Evolutionary conservation across 2,888 invertebrate species (phyloP), one percentile per base, ranked within the genome.

Genomic region (Cantharis lateralis): DNA sequence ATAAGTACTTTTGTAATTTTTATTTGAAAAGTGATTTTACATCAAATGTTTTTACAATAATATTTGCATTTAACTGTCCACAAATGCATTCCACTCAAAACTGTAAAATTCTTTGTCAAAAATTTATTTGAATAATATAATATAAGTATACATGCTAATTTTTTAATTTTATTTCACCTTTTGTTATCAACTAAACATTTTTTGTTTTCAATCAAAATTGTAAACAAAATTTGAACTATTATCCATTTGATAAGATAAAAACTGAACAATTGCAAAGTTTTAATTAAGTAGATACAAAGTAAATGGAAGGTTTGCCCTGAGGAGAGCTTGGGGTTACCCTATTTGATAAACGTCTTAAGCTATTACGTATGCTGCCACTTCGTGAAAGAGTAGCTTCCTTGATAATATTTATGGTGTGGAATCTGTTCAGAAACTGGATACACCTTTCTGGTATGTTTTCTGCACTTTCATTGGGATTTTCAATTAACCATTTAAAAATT

Each of bases 381-480:
- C 85, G 81, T 18, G 82, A 81, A 63, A 84, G 80, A 16, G 81
- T 82, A 10, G 80, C 74, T 69, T 82, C 79, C 7, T 82, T 79
- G 15, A 86, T 75, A 15, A 83, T 68, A 70, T 84, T 85, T 9
- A 75, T 78, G 9, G 81, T 83, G 7, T 82, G 78, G 10, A 78
- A 75, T 15, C 83, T 83, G 72, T 84, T 82, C 10, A 87, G 78
- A 5, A 85, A 80, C 7, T 77, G 62, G 13, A 86, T 63, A 15
- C 85, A 84, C 24, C 84, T 82, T 82, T 86, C 86, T 2, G 87
- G 86, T 20, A 87, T 84, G 78, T 84, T 83, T 26, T 80, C 70
- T 28, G 82, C 82, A 71, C 83, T 82, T 16, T 80, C 79, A 20
- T 82, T 79, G 1, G 85, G 85, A 76, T 86, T 82, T 28, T 81